Conservation (phyloP, 2,888 invertebrate genomes). For the Ephialtes manifestator region DNA sequence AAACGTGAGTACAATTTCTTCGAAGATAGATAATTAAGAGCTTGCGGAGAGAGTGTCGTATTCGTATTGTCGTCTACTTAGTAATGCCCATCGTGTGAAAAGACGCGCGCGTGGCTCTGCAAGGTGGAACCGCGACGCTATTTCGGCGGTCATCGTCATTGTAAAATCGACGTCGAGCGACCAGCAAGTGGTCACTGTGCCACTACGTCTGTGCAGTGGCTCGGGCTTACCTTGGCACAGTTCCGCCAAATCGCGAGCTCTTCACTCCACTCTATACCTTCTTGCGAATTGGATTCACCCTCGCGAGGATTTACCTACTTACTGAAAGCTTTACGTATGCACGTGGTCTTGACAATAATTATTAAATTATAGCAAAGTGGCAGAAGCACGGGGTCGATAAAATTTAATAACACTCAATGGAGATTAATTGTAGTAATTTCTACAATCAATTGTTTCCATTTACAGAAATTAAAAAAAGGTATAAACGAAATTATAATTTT, state of each 20-base stretch:
- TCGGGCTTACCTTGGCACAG: slow-evolving; percentile 73
- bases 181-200: slow-evolving; percentile 58
- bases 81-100: background rate
- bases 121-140: slow-evolving; percentile 58
- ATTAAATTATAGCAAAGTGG: background rate
- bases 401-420: background rate
- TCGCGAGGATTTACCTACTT: slow-evolving; percentile 13
- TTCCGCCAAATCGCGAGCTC: slow-evolving; percentile 58
- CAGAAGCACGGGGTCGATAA: background rate
- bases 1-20: slow-evolving; percentile 34
- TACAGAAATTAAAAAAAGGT: too few relatives aligned
- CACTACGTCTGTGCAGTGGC: background rate
- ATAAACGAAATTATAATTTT: too few relatives aligned
- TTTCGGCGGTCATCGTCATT: slow-evolving; percentile 75
- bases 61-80: background rate
- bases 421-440: too few relatives aligned
- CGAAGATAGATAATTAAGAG: background rate
- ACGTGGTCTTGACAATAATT: background rate
- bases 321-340: background rate
- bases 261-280: slow-evolving; percentile 22
- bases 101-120: background rate
- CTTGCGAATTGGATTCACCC: slow-evolving; percentile 11
- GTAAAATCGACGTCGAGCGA: slow-evolving; percentile 54
- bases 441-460: too few relatives aligned
- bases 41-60: background rate